These are phyloP conservation scores for Halesus radiatus DNA, from an alignment of 1,140 invertebrate genomes.

Conservation along the genomic window DNA sequence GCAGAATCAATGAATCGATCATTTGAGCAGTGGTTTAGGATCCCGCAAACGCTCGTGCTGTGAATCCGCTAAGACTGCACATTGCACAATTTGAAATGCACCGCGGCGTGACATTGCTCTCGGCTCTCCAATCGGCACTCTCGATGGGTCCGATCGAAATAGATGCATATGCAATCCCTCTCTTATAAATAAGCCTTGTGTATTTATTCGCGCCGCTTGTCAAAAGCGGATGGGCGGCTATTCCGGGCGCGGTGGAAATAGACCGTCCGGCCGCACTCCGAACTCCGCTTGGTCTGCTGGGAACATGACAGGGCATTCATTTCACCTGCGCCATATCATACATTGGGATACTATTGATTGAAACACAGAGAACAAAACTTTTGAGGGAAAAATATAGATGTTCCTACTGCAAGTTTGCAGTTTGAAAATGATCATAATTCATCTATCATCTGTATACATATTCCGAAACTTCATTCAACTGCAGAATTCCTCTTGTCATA, in stretches of 20 bases:
- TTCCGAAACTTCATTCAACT: too few relatives aligned
- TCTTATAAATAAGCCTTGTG: conserved; percentile 37
- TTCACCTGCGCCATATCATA: neutral
- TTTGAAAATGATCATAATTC: too few relatives aligned
- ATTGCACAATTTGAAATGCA: neutral
- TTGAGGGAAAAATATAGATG: too few relatives aligned
- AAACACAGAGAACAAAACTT: too few relatives aligned
- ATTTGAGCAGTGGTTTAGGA: too few relatives aligned
- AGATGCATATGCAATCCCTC: conserved; percentile 35
- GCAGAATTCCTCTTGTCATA: too few relatives aligned
- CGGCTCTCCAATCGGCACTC: neutral
- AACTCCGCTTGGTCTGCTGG: neutral
- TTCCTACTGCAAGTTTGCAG: too few relatives aligned
- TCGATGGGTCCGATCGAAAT: conserved; percentile 18
- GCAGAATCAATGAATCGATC: too few relatives aligned
- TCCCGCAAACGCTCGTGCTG: too few relatives aligned
- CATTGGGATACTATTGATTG: too few relatives aligned
- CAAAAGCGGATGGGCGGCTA: conserved; percentile 29
- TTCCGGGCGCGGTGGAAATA: conserved; percentile 23
- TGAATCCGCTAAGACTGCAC: too few relatives aligned
- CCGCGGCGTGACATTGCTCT: conserved; percentile 23
- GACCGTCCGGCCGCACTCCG: conserved; percentile 21
- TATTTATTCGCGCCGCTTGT: conserved; percentile 16
- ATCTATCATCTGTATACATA: too few relatives aligned
- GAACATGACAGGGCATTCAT: neutral